These are phyloP conservation scores for Norana najaformis DNA, from an alignment of 2,888 invertebrate species.

Conservation along the genomic window DNA sequence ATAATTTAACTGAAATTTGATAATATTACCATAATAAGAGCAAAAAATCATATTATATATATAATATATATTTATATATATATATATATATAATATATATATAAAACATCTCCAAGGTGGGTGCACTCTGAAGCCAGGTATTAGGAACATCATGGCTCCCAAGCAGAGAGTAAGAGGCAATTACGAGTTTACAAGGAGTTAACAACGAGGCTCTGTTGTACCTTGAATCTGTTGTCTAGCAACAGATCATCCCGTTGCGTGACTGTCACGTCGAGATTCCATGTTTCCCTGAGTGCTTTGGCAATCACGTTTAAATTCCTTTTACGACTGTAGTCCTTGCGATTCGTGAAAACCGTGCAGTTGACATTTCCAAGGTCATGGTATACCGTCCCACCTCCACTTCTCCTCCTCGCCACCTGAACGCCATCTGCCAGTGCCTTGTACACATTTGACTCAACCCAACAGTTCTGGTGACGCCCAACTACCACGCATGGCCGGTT, in stretches of 20 bases:
- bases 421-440: conserved; percentile 72
- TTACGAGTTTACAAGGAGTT: not conserved
- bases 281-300: conserved; percentile 79
- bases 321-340: conserved; percentile 80
- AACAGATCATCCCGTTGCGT: conserved; percentile 85
- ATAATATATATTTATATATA: too few relatives aligned
- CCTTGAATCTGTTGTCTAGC: conserved; percentile 69
- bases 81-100: too few relatives aligned
- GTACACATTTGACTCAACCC: conserved; percentile 83
- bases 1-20: too few relatives aligned
- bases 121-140: too few relatives aligned
- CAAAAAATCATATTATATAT: too few relatives aligned
- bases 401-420: conserved; percentile 82
- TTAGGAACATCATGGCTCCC: not conserved
- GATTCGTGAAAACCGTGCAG: conserved; percentile 85
- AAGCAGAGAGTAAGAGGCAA: not conserved
- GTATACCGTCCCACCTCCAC: conserved; percentile 94
- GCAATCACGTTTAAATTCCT: conserved; percentile 86
- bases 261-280: conserved; percentile 76
- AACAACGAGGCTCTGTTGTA: conserved; percentile 36
- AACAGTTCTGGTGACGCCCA: conserved; percentile 95
- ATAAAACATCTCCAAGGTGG: too few relatives aligned
- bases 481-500: conserved; percentile 93
- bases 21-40: too few relatives aligned
- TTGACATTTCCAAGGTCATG: conserved; percentile 74